Evolutionary conservation across 2,113 vertebrate species (phyloP), one percentile per base, ranked within the genome.

Genomic region (Malurus elegans): DNA sequence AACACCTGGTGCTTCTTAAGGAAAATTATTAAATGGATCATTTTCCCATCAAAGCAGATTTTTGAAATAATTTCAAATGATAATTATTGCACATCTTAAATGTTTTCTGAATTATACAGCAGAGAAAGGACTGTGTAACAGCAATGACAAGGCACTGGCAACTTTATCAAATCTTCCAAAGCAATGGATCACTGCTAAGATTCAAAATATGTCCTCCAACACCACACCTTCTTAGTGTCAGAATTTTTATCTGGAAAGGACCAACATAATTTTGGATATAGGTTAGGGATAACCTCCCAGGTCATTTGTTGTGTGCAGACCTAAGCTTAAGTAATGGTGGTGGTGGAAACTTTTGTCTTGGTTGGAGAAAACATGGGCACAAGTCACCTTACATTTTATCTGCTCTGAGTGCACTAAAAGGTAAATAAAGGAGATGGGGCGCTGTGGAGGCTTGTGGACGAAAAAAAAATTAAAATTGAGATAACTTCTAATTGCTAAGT

Each of bases 61-160:
- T 64, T 60, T 19, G 9, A 86, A 75, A 40, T 44, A 18, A 42
- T 78, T 57, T 74, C 14, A 53, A 31, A 34, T 21, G 4, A 11
- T 11, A 47, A 3, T 42, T 84, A 23, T 28, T 19, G 23, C 10
- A 1, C 3, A 44, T 38, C 20, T 51, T 60, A 62, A 62, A 18
- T 29, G 4, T 42, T 85, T 70, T 88, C 32, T 64, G 25, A 62
- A 34, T 75, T 82, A 50, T 5, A 40, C 6, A 6, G 14, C 15
- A 60, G 21, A 42, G 21, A 44, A 50, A 5, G 6, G 6, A 72
- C 29, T 32, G 31, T 19, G 10, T 50, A 72, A 64, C 4, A 86
- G 25, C 18, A 45, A 2, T 3, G 0, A 56, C 6, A 61, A 82
- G 18, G 24, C n/a, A 36, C 4, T 15, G 4, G 3, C 12, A 26